Evolutionary conservation across 2,797 vertebrate genomes (phyloP), one percentile per base, ranked within the genome.

Genomic region (Toxotes lorentzi): DNA sequence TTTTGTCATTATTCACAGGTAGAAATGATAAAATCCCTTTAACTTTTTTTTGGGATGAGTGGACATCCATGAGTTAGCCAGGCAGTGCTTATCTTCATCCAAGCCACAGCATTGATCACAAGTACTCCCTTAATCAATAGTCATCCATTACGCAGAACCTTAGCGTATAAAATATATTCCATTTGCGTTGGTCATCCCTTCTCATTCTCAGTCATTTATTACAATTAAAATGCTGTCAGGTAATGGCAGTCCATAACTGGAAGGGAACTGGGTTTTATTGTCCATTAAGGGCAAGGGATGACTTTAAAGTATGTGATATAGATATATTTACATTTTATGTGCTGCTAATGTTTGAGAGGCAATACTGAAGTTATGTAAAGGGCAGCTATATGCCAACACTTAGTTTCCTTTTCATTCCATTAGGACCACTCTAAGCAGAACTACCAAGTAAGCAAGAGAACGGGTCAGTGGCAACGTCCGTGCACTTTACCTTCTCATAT

Each of bases 351-450:
- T 70, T 73, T 51, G 17, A 82, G 41, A 59, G 35, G 17, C 24
- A 59, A 40, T 19, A 63, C 23, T 32, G 41, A n/a, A 19, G n/a
- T 23, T 8, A 9, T 63, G 64, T 57, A 66, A 78, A 71, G 57
- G 32, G 59, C 65, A 50, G 21, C 67, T 40, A 38, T 34, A 32
- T 75, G 21, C 74, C 43, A 58, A 70, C 51, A 74, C 64, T 60
- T 68, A 11, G 7, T 71, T 72, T 64, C 23, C 40, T 75, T 69
- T 81, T 24, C 45, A 70, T 68, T 67, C 79, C 84, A 89, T 89
- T 88, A 86, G 78, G 57, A 64, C n/a, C 80, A 82, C 79, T 89
- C 47, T 17, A 40, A 72, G 67, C 57, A 67, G 24, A 78, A 60
- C 19, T 38, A 77, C 17, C 24, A 43, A 38, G 60, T 53, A 67